phyloP scores from a whole-genome alignment of 2,797 vertebrate genomes.

The Sebastes steindachneri region DNA sequence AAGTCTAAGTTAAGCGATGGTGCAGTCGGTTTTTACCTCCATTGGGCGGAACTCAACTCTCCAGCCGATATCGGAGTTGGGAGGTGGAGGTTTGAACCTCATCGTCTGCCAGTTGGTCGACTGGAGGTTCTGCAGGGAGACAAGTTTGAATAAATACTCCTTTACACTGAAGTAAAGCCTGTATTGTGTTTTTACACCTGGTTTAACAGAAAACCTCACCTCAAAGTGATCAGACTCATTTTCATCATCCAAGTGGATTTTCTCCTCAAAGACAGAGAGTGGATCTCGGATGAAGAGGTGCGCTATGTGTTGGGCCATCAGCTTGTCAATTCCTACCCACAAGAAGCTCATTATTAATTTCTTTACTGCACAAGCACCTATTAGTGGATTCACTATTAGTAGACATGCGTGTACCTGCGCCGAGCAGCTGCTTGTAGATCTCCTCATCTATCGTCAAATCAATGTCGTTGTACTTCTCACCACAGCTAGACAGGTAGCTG shows the following conservation, averaged over 20 bases:
- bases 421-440: conserved; percentile 91
- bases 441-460: conserved; percentile 94
- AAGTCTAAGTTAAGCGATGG: too few species aligned
- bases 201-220: conserved; percentile 72
- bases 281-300: conserved; percentile 99
- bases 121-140: conserved; percentile 91
- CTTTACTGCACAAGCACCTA: too few species aligned
- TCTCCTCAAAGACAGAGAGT: conserved; percentile 93
- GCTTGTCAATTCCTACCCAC: conserved; percentile 93
- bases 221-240: conserved; percentile 99
- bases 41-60: conserved; percentile 98
- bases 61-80: conserved; percentile 99
- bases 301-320: conserved; percentile 96
- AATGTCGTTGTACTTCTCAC: conserved; percentile 98
- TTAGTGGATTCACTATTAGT: background rate
- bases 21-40: conserved; percentile 86
- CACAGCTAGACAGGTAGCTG: conserved; percentile 96
- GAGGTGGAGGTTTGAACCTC: conserved; percentile 98
- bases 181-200: background rate
- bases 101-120: conserved; percentile 99
- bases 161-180: background rate
- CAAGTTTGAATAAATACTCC: background rate
- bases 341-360: background rate
- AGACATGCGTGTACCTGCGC: conserved; percentile 83
- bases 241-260: conserved; percentile 95